phyloP scores from a whole-genome alignment of 1,140 invertebrate genomes.

The Palaemon carinicauda region DNA sequence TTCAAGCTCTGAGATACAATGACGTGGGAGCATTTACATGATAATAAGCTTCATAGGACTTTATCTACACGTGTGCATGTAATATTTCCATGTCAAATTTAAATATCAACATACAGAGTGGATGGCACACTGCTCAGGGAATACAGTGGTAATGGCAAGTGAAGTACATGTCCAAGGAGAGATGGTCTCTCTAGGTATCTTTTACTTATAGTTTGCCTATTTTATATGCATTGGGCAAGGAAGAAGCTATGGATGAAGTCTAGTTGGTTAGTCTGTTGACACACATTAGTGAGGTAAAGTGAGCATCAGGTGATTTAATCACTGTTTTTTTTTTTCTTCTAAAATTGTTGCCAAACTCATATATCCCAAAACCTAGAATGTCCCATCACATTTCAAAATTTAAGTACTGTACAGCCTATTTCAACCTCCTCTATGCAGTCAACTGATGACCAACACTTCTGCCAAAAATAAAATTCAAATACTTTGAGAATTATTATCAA shows the following conservation, averaged over 20 bases:
- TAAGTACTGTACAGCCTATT: too few relatives aligned
- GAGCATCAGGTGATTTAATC: conserved; percentile 4
- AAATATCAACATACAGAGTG: conserved; percentile 13
- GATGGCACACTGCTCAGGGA: conserved; percentile 15
- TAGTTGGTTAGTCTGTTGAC: conserved; percentile 7
- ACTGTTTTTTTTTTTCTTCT: too few relatives aligned
- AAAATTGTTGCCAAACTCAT: background rate
- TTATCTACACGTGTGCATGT: conserved; percentile 23
- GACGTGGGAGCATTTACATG: conserved; percentile 22
- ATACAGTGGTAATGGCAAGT: conserved; percentile 21
- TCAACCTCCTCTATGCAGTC: too few relatives aligned
- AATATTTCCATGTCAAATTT: conserved; percentile 19
- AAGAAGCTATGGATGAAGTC: conserved; percentile 17
- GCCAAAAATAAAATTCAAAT: too few relatives aligned
- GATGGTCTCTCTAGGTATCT: conserved; percentile 9
- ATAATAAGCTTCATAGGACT: conserved; percentile 10
- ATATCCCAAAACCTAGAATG: background rate
- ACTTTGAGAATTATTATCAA: too few relatives aligned
- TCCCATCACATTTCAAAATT: background rate
- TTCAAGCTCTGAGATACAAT: conserved; percentile 10
- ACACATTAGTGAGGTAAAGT: conserved; percentile 3
- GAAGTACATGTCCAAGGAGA: conserved; percentile 28
- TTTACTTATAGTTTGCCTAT: background rate
- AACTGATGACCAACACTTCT: too few relatives aligned
- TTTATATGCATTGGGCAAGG: background rate